Conservation (phyloP, 2,888 invertebrate genomes). For the Rhamphomyia laevipes region DNA sequence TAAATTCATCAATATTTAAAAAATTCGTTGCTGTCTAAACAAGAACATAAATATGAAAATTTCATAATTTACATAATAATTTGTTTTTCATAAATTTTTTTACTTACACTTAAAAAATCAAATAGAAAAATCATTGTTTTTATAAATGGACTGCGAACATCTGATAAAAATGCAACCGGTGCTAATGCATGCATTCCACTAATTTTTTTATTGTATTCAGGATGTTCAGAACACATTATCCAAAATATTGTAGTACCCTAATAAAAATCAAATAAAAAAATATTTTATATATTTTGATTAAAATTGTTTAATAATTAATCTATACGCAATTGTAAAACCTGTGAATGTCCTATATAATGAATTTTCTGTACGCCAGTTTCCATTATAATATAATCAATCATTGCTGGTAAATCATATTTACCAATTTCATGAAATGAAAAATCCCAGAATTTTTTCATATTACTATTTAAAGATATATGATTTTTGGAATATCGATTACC, state of each 20-base stretch:
- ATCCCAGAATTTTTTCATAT: slow-evolving; percentile 44
- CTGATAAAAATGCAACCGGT: slow-evolving; percentile 44
- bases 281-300: too few relatives aligned
- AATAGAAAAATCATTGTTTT: slow-evolving; percentile 31
- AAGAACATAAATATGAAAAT: background rate
- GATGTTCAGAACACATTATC: slow-evolving; percentile 41
- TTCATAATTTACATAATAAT: too few relatives aligned
- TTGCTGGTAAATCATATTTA: slow-evolving; percentile 64
- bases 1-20: slow-evolving; percentile 35
- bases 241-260: slow-evolving; percentile 48
- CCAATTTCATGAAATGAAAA: slow-evolving; percentile 66
- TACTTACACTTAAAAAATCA: slow-evolving; percentile 32
- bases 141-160: slow-evolving; percentile 39
- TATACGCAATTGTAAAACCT: slow-evolving; percentile 30
- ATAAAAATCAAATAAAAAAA: slow-evolving; percentile 26
- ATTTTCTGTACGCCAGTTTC: slow-evolving; percentile 49
- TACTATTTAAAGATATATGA: slow-evolving; percentile 31
- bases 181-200: slow-evolving; percentile 43
- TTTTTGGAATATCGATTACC: slow-evolving; percentile 37
- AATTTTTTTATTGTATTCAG: slow-evolving; percentile 44
- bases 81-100: background rate
- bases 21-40: slow-evolving; percentile 33
- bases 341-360: slow-evolving; percentile 72
- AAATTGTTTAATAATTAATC: background rate
- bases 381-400: slow-evolving; percentile 59